phyloP scores from a whole-genome alignment of 1,140 invertebrate species.

The Plutomurus gul region DNA sequence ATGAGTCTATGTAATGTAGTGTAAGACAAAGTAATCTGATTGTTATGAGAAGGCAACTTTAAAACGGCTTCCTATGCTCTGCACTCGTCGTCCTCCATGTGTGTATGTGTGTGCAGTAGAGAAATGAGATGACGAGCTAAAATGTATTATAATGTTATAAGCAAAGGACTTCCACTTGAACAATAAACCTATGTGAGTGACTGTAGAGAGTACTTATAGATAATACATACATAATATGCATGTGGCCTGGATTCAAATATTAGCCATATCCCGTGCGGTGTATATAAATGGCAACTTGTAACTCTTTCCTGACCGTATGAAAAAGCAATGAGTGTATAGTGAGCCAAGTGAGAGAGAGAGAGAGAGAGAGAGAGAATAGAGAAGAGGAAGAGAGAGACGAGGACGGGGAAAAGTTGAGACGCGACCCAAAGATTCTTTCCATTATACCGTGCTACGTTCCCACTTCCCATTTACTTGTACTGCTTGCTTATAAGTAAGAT shows the following conservation, averaged over 20 bases:
- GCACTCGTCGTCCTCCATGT: neutral
- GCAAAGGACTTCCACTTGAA: neutral
- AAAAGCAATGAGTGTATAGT: conserved; percentile 37
- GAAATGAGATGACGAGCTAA: neutral
- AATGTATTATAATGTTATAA: neutral
- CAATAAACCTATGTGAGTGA: neutral
- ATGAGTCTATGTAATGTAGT: conserved; percentile 27
- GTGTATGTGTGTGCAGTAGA: neutral
- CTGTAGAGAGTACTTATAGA: conserved; percentile 3
- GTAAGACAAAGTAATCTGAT: conserved; percentile 27
- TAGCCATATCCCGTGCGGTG: conserved; percentile 15
- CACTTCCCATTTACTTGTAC: neutral
- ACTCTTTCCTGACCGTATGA: conserved; percentile 40
- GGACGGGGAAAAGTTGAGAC: too few species aligned
- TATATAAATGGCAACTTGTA: conserved; percentile 40
- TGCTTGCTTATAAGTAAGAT: too few species aligned
- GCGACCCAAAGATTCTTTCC: too few species aligned
- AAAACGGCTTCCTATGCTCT: neutral
- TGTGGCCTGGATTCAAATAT: conserved; percentile 37
- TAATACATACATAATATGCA: conserved; percentile 30
- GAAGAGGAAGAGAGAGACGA: too few species aligned
- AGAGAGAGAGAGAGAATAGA: neutral
- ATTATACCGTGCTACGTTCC: neutral
- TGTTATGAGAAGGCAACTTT: conserved; percentile 10
- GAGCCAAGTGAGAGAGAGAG: conserved; percentile 18